Percentiles rank a stretch among this genome's conserved stretches.
Evolutionary conservation across 2,888 invertebrate genomes (phyloP).

Genomic region (Torymus auratus): DNA sequence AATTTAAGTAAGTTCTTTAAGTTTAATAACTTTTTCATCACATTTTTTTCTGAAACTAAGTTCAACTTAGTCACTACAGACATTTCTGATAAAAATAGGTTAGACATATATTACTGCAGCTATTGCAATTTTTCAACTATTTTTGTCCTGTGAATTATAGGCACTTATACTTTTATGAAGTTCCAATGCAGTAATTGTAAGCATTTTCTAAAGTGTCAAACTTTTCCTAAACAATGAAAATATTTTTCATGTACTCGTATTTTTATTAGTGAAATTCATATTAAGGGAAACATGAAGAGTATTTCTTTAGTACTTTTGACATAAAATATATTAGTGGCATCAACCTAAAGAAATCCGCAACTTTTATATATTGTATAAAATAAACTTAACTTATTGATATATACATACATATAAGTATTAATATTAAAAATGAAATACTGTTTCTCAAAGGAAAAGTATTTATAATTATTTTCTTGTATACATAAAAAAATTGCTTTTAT

Average conservation of each 20-base stretch:
- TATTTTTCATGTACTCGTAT: conserved; percentile 29
- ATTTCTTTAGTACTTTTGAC: no score
- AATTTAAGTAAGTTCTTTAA: conserved; percentile 44
- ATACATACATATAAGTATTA: no score
- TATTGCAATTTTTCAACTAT: conserved; percentile 27
- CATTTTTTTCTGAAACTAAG: conserved; percentile 19
- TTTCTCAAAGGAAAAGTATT: no score
- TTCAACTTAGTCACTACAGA: conserved; percentile 12
- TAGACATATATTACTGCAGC: conserved; percentile 21
- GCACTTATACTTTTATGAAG: conserved; percentile 16
- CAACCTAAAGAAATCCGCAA: no score
- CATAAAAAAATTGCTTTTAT: no score
- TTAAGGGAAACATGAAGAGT: no score
- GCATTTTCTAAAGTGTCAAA: conserved; percentile 28
- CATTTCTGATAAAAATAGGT: conserved; percentile 34
- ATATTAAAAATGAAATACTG: no score
- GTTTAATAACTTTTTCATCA: conserved; percentile 15
- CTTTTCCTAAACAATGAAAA: conserved; percentile 19
- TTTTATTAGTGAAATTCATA: conserved; percentile 25
- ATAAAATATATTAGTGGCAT: no score
- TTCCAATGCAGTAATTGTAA: conserved; percentile 7
- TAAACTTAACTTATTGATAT: no score
- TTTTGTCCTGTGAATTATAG: conserved; percentile 22
- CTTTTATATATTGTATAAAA: no score
- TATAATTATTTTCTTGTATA: no score